A percentile compares a stretch with the other conserved stretches of the same genome.
Evolutionary conservation across 2,113 vertebrate species (phyloP).

Genomic region (Cottus gobio): DNA sequence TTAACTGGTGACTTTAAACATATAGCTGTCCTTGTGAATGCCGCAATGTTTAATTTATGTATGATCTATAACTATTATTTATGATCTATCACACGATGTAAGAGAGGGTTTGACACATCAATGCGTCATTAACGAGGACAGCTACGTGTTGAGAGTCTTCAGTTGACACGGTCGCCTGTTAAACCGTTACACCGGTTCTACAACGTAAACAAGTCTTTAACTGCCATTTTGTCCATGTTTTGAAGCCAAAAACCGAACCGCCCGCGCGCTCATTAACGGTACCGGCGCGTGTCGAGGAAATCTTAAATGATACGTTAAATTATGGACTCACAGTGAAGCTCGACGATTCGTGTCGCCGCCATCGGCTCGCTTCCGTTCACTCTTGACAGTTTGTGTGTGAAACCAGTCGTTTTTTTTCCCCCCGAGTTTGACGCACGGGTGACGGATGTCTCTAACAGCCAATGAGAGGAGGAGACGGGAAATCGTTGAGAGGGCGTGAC

Average conservation of each 20-base stretch:
- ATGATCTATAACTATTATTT: no score
- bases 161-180: neutral
- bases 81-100: no score
- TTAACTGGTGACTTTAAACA: no score
- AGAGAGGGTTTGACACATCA: no score
- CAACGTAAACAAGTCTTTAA: neutral
- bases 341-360: neutral
- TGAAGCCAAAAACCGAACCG: neutral
- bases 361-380: neutral
- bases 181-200: no score
- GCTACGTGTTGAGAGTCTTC: neutral
- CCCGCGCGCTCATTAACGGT: neutral
- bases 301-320: neutral
- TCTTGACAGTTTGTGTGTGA: slow-evolving; percentile 64
- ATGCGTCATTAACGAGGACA: no score
- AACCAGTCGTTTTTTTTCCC: slow-evolving; percentile 53
- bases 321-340: neutral
- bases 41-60: no score
- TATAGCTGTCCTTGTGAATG: no score
- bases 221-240: neutral
- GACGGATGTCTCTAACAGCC: neutral
- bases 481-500: neutral
- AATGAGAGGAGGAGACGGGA: slow-evolving; percentile 32
- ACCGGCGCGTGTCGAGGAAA: neutral
- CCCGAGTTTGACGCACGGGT: neutral